phyloP scores from a whole-genome alignment of 1,140 invertebrate species.

The Acyrthosiphon pisum region DNA sequence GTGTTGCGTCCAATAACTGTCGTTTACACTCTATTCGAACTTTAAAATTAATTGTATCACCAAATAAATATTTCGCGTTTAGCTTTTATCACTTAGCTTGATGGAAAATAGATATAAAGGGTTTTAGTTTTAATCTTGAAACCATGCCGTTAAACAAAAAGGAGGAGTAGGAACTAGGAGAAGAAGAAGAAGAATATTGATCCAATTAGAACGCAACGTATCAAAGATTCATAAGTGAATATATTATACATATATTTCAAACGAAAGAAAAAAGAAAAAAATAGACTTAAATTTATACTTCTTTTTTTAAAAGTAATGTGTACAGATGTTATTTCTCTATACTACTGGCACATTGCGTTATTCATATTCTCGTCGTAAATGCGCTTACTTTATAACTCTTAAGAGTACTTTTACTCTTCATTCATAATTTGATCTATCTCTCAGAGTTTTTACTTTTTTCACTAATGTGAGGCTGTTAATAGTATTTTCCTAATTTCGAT shows the following conservation, averaged over 20 bases:
- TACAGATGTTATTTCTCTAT: background rate
- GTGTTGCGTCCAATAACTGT: conserved; percentile 24
- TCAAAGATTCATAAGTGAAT: background rate
- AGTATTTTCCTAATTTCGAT: background rate
- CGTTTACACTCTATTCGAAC: conserved; percentile 31
- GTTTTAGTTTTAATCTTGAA: background rate
- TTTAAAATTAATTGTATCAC: conserved; percentile 34
- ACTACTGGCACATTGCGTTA: background rate
- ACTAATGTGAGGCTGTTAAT: background rate
- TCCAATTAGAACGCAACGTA: background rate
- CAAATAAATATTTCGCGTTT: conserved; percentile 15
- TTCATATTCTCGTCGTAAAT: background rate
- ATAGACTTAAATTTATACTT: background rate
- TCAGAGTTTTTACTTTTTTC: background rate
- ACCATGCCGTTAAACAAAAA: background rate
- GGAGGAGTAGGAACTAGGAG: background rate
- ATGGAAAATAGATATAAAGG: background rate
- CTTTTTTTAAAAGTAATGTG: background rate
- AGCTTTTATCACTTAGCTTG: background rate
- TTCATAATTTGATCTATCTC: background rate
- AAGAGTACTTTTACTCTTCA: background rate
- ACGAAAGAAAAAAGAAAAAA: background rate
- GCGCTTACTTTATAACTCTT: background rate
- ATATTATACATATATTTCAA: background rate
- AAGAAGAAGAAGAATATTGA: background rate